phyloP scores from a whole-genome alignment of 2,888 invertebrate genomes.

The Drosophila paranaensis region DNA sequence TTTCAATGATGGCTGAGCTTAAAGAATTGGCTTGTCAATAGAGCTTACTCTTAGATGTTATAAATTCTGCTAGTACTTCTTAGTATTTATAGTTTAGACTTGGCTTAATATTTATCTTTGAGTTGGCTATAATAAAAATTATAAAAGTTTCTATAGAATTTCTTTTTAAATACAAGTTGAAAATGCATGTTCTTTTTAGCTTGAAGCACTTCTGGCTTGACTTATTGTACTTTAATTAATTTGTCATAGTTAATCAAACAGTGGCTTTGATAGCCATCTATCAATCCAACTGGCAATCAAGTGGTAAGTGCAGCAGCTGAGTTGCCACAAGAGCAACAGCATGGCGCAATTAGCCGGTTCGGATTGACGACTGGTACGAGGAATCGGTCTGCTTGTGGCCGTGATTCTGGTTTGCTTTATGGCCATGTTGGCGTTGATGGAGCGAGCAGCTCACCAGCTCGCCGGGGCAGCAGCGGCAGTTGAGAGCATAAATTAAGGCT shows the following conservation, averaged over 20 bases:
- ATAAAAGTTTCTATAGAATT: too few species aligned
- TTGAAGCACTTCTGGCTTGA: neutral
- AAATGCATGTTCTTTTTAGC: neutral
- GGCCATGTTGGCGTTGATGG: constrained; percentile 53
- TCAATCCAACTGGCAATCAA: constrained; percentile 57
- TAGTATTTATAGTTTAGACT: neutral
- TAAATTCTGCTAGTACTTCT: neutral
- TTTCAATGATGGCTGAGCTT: constrained; percentile 36
- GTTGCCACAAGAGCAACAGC: constrained; percentile 30
- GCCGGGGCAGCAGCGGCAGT: constrained; percentile 18
- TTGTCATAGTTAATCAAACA: constrained; percentile 22
- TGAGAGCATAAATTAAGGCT: constrained; percentile 69
- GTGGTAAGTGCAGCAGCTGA: constrained; percentile 43
- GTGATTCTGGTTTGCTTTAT: constrained; percentile 70
- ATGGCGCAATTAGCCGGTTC: constrained; percentile 40
- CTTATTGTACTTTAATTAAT: constrained; percentile 28
- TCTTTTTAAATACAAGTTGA: too few species aligned
- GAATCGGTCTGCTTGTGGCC: constrained; percentile 15
- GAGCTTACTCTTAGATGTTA: neutral
- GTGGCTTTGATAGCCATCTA: constrained; percentile 36
- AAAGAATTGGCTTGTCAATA: constrained; percentile 3
- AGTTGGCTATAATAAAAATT: too few species aligned
- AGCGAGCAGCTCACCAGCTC: constrained; percentile 17
- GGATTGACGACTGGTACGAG: constrained; percentile 33
- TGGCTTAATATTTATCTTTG: too few species aligned